A percentile compares a stretch with the other conserved stretches of the same genome.
These are phyloP conservation scores for Tromatobia lineatoria DNA, from an alignment of 2,888 invertebrate species.

Conservation along the genomic window DNA sequence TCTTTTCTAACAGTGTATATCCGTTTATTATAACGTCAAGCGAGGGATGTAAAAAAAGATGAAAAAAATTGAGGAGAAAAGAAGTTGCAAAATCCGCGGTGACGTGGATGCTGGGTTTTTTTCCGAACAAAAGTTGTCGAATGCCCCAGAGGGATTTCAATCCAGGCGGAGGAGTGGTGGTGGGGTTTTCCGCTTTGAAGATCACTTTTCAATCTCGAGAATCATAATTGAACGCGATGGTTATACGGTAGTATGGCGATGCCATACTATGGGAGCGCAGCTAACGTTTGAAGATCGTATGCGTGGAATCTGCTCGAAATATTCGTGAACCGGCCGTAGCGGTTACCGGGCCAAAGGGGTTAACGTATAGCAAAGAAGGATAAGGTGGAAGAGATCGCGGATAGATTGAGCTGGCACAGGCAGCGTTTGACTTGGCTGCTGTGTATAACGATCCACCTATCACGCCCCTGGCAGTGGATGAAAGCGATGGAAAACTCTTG, in stretches of 20 bases:
- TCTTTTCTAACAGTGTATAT: no score
- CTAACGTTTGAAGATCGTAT: conserved; percentile 57
- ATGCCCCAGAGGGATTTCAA: conserved; percentile 28
- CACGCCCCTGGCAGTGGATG: conserved; percentile 64
- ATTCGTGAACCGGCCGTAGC: conserved; percentile 44
- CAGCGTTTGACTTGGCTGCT: conserved; percentile 66
- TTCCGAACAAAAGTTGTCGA: conserved; percentile 39
- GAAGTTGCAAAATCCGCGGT: neutral
- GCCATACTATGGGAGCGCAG: no score
- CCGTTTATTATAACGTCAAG: neutral
- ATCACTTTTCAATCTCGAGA: conserved; percentile 61
- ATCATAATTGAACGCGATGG: conserved; percentile 64
- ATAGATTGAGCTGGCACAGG: conserved; percentile 42
- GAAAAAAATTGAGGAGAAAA: neutral
- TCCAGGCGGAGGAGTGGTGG: conserved; percentile 41
- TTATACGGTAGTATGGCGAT: conserved; percentile 25
- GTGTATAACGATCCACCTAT: conserved; percentile 67
- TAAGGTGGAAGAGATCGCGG: conserved; percentile 52
- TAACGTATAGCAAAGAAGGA: neutral
- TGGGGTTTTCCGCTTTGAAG: conserved; percentile 60
- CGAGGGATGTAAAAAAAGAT: neutral
- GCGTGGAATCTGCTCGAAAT: conserved; percentile 55
- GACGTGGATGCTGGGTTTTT: neutral
- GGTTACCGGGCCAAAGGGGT: conserved; percentile 14
- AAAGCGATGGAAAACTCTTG: conserved; percentile 69